phyloP scores from a whole-genome alignment of 1,140 invertebrate species.

The Drosophila cardini region DNA sequence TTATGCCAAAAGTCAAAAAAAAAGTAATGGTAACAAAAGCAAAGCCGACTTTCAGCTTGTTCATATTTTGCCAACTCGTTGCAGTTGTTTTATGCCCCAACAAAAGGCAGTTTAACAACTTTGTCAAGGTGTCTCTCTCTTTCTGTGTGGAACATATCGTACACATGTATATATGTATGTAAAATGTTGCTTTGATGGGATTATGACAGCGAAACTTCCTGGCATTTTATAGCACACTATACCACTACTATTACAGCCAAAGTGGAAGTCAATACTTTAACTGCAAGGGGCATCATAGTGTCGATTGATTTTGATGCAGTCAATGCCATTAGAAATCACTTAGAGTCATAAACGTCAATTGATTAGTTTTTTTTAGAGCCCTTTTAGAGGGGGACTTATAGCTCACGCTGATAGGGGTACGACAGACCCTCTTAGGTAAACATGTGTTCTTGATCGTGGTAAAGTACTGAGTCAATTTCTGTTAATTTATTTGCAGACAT shows the following conservation, averaged over 20 bases:
- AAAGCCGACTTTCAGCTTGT: slow-evolving; percentile 17
- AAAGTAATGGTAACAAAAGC: neutral
- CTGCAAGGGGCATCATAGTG: neutral
- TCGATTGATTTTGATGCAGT: slow-evolving; percentile 1
- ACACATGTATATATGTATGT: too few relatives aligned
- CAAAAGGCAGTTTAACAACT: slow-evolving; percentile 12
- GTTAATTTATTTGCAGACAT: too few relatives aligned
- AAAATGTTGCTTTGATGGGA: slow-evolving; percentile 11
- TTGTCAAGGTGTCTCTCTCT: slow-evolving; percentile 3
- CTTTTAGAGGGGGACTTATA: too few relatives aligned
- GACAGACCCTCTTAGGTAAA: too few relatives aligned
- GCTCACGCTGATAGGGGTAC: too few relatives aligned
- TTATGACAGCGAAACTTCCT: slow-evolving; percentile 2
- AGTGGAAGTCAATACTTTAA: neutral
- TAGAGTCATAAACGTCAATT: neutral
- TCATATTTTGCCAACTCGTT: slow-evolving; percentile 64
- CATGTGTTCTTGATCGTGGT: too few relatives aligned
- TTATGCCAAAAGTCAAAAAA: slow-evolving; percentile 6
- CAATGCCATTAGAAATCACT: neutral
- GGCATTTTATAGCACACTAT: neutral
- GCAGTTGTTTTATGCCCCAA: slow-evolving; percentile 7
- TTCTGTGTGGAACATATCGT: too few relatives aligned
- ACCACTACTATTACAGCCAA: neutral
- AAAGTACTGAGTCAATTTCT: too few relatives aligned
- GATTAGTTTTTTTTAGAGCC: neutral